Evolutionary conservation across 2,113 vertebrate genomes (phyloP), one percentile per base, ranked within the genome.

Genomic region (Microtus oregoni): DNA sequence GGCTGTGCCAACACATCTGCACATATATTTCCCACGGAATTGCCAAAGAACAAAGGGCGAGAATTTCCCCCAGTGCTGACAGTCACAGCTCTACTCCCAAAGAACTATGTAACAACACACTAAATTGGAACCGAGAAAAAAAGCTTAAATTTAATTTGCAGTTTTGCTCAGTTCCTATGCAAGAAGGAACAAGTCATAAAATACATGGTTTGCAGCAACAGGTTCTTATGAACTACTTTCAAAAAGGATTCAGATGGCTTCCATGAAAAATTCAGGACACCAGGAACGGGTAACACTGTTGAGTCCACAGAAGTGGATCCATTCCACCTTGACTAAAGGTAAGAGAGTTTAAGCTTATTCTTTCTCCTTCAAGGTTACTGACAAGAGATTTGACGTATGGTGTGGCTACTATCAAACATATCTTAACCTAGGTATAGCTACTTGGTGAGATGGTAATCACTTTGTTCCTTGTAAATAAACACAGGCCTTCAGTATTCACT

Each of bases 161-260:
- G 32, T 70, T 95, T 47, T 85, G 65, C 28, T 96, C 87, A 95
- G 90, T 50, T 81, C 68, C 55, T 92, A 58, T 63, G 38, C 75
- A 26, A 96, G 55, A 88, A 91, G 19, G 70, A 91, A 0, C 61
- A 94, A 82, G 14, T 26, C 58, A 50, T 7, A 44, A 81, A 95
- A 78, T 70, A 83, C 1, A 44, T 8, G 68, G 47, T 50, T 91
- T 58, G 87, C 30, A 83, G 47, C 67, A 78, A 94, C 28, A 78
- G 19, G 95, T 35, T 92, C 67, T 50, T 44, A 41, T 78, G 78
- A 86, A 12, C 35, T 82, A 65, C 90, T 88, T 97, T n/a, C 77
- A 92, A 78, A 93, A 92, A 32, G 17, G 35, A 89, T 55, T 76
- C 68, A 85, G 50, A 28, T 83, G 65, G 65, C 38, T 89, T 94